phyloP scores from a whole-genome alignment of 2,888 invertebrate genomes.

The Pristionchus exspectatus region DNA sequence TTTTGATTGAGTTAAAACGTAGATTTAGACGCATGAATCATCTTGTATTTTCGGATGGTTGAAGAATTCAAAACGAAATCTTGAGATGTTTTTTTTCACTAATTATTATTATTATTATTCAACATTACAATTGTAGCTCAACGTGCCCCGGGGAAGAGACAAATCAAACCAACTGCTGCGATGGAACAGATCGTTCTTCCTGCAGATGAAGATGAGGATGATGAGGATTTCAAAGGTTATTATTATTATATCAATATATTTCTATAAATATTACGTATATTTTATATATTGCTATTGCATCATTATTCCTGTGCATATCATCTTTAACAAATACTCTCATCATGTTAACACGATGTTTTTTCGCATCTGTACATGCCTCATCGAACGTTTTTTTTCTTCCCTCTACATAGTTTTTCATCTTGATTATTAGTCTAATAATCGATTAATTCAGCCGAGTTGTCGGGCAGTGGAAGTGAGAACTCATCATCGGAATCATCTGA shows the following conservation, averaged over 20 bases:
- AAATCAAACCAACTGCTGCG: slow-evolving; percentile 75
- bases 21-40: background rate
- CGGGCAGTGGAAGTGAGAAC: slow-evolving; percentile 50
- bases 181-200: slow-evolving; percentile 59
- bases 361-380: background rate
- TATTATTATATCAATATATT: background rate
- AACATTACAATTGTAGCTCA: slow-evolving; percentile 60
- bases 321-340: background rate
- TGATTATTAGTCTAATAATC: no score
- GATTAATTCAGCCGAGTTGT: slow-evolving; percentile 14
- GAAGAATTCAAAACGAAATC: background rate
- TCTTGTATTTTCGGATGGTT: background rate
- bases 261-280: slow-evolving; percentile 15
- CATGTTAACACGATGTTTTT: background rate
- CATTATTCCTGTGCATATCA: background rate
- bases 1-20: background rate
- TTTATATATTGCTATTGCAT: background rate
- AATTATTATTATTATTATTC: background rate
- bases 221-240: slow-evolving; percentile 68
- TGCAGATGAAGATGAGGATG: slow-evolving; percentile 74
- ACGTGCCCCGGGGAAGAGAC: slow-evolving; percentile 76
- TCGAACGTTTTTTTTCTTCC: background rate
- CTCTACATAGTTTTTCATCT: background rate
- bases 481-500: slow-evolving; percentile 36
- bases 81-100: background rate